Percentiles rank a stretch among this genome's conserved stretches.
phyloP scores from a whole-genome alignment of 2,888 invertebrate species.

The Sthenelais limicola region DNA sequence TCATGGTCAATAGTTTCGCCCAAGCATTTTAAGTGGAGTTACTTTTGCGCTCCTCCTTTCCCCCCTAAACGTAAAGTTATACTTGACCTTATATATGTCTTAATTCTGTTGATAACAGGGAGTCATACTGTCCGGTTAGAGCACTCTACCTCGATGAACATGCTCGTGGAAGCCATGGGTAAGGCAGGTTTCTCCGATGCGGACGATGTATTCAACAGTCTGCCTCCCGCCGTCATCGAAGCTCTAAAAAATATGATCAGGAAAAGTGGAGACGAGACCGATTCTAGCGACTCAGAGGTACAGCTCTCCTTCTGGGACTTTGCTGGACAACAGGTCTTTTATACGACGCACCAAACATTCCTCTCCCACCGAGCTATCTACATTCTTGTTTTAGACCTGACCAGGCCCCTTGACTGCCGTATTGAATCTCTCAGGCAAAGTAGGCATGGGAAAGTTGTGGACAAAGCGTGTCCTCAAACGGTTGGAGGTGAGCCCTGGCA shows the following conservation, averaged over 20 bases:
- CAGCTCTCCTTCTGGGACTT: conserved; percentile 38
- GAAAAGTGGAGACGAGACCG: background rate
- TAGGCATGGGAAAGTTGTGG: background rate
- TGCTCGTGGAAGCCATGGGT: conserved; percentile 23
- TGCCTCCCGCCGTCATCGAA: background rate
- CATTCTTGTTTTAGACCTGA: conserved; percentile 30
- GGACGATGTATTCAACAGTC: background rate
- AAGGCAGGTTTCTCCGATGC: conserved; percentile 15
- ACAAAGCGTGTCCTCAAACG: conserved; percentile 20
- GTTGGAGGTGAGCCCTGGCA: conserved; percentile 24
- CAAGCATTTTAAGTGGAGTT: too few relatives aligned
- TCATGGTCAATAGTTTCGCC: too few relatives aligned
- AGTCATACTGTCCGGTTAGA: too few relatives aligned
- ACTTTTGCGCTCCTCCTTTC: too few relatives aligned
- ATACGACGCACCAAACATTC: conserved; percentile 39
- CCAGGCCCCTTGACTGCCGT: background rate
- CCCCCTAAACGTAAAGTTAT: too few relatives aligned
- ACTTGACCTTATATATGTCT: too few relatives aligned
- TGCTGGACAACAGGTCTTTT: conserved; percentile 37
- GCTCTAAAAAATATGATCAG: conserved; percentile 14
- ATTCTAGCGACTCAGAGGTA: background rate
- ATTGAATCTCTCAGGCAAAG: conserved; percentile 1
- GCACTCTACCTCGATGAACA: conserved; percentile 10
- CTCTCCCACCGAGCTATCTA: conserved; percentile 33
- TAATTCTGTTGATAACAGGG: too few relatives aligned